Percentiles rank a stretch among this genome's conserved stretches.
Evolutionary conservation across 2,113 vertebrate species (phyloP).

Genomic region (Zapornia atra): DNA sequence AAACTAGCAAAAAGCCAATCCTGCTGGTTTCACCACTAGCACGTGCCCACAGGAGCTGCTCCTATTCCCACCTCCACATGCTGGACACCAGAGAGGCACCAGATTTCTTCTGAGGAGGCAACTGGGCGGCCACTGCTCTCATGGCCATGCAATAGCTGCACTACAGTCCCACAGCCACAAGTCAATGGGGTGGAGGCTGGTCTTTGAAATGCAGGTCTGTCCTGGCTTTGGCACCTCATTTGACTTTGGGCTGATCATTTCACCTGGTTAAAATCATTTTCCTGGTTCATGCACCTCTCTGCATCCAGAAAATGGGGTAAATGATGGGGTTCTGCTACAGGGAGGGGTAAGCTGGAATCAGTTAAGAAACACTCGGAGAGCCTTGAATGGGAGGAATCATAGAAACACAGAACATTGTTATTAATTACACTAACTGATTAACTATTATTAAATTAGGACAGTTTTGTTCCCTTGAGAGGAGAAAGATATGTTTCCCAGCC

Average conservation of each 20-base stretch:
- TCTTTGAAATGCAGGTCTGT: background rate
- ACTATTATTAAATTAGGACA: slow-evolving; percentile 45
- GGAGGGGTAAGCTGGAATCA: background rate
- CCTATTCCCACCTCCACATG: fast-evolving
- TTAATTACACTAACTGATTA: slow-evolving; percentile 26
- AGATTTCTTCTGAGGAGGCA: background rate
- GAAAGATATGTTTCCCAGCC: background rate
- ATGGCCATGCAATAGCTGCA: background rate
- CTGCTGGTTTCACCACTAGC: background rate
- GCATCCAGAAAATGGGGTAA: background rate
- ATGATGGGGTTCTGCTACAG: background rate
- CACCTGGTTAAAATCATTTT: background rate
- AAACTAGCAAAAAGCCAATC: background rate
- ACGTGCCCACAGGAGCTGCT: fast-evolving
- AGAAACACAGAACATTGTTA: background rate
- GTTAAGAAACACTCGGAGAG: background rate
- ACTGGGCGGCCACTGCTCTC: background rate
- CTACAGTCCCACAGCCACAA: background rate
- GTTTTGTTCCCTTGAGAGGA: background rate
- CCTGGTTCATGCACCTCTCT: background rate
- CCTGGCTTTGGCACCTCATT: background rate
- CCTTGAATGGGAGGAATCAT: background rate
- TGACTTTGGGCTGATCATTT: background rate
- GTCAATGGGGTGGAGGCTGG: background rate
- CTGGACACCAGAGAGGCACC: background rate